Evolutionary conservation across 2,888 invertebrate genomes (phyloP).

Genomic region (Volucella inanis): DNA sequence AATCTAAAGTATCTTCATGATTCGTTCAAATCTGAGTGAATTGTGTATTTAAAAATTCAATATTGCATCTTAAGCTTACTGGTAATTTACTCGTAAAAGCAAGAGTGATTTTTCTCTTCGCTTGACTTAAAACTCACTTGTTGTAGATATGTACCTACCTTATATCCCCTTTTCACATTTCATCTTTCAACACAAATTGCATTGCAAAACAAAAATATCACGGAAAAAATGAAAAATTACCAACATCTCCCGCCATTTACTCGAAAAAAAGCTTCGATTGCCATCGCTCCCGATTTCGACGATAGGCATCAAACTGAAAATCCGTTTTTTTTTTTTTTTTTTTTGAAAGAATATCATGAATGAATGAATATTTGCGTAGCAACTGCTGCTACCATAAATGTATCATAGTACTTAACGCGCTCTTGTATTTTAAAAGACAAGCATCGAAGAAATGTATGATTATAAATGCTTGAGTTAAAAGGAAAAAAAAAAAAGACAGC

Average conservation of each 20-base stretch:
- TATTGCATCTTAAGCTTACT: no score
- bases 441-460: constrained; percentile 1
- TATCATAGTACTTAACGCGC: not conserved
- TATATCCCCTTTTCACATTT: no score
- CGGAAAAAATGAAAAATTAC: no score
- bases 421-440: not conserved
- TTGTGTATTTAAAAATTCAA: no score
- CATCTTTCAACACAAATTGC: no score
- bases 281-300: constrained; percentile 19
- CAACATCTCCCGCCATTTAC: constrained; percentile 6
- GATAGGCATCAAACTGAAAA: constrained; percentile 18
- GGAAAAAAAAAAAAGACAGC: not conserved
- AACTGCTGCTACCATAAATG: constrained; percentile 3
- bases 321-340: constrained; percentile 1
- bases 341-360: not conserved
- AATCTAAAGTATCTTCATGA: no score
- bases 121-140: no score
- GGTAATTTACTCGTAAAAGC: no score
- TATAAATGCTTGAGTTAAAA: not conserved
- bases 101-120: no score
- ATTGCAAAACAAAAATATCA: no score
- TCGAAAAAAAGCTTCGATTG: constrained; percentile 10
- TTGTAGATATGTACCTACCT: no score
- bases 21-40: no score
- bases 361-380: constrained; percentile 24